Conservation (phyloP, 2,797 vertebrate genomes). For the Perodicticus potto region DNA sequence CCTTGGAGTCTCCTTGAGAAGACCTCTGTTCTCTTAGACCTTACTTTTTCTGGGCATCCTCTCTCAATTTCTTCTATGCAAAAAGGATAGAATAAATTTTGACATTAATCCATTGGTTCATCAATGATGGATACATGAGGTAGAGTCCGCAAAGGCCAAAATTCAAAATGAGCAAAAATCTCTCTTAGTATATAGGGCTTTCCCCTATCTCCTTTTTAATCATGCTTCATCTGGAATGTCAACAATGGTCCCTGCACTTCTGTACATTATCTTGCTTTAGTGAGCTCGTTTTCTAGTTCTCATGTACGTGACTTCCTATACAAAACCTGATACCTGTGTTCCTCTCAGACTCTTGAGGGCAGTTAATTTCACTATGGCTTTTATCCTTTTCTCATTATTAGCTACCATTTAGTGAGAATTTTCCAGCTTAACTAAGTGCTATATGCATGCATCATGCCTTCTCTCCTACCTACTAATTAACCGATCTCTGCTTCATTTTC, state of each 20-base stretch:
- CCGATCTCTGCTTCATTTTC: constrained; percentile 25
- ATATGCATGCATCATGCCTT: background rate
- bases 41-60: no score
- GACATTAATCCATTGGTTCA: background rate
- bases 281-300: background rate
- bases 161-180: background rate
- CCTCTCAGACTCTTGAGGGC: background rate
- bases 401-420: background rate
- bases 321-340: background rate
- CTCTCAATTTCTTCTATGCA: background rate
- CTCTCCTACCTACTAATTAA: constrained; percentile 20
- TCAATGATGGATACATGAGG: background rate
- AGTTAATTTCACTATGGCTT: constrained; percentile 4
- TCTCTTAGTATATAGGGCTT: background rate
- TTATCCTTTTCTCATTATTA: background rate
- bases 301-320: background rate
- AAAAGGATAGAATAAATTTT: constrained; percentile 49
- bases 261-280: constrained; percentile 20
- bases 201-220: background rate
- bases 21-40: no score
- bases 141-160: constrained; percentile 7
- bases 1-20: no score
- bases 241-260: background rate
- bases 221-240: background rate
- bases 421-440: constrained; percentile 25